Percentiles rank a stretch among this genome's conserved stretches.
These are phyloP conservation scores for Hydrotaea diabolus DNA, from an alignment of 2,888 invertebrate genomes.

Conservation along the genomic window DNA sequence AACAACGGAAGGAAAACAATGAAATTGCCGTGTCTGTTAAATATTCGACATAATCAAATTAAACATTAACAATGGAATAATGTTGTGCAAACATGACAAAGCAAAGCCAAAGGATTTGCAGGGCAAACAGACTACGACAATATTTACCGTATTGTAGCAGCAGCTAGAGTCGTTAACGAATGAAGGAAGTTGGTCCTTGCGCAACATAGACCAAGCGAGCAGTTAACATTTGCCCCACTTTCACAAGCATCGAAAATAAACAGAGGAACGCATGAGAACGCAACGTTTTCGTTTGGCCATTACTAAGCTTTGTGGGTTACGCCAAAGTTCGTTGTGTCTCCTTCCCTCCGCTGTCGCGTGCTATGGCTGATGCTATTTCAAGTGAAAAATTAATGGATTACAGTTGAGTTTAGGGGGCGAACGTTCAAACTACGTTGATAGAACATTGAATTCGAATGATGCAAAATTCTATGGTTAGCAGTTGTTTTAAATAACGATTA, in stretches of 20 bases:
- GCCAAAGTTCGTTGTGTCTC: not conserved
- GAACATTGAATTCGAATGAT: too few species aligned
- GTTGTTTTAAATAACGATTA: too few species aligned
- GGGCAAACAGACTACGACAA: slow-evolving; percentile 49
- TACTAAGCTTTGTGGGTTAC: slow-evolving; percentile 28
- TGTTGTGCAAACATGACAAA: slow-evolving; percentile 21
- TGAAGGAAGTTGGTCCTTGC: not conserved
- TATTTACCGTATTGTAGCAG: slow-evolving; percentile 53
- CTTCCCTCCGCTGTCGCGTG: not conserved
- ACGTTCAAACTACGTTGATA: too few species aligned
- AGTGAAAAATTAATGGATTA: not conserved
- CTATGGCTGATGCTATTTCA: not conserved
- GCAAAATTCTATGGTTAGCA: too few species aligned
- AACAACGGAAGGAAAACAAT: not conserved
- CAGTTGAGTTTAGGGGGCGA: too few species aligned
- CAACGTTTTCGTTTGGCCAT: slow-evolving; percentile 4
- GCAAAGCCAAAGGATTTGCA: not conserved
- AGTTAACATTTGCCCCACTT: not conserved
- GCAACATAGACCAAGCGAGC: not conserved
- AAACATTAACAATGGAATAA: slow-evolving; percentile 5
- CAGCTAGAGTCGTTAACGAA: slow-evolving; percentile 61
- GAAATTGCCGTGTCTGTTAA: not conserved
- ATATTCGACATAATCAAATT: slow-evolving; percentile 8
- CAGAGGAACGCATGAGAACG: slow-evolving; percentile 26
- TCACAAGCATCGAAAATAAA: not conserved